Evolutionary conservation across 1,140 invertebrate genomes (phyloP).

Genomic region (Pemphigus obesinymphae): DNA sequence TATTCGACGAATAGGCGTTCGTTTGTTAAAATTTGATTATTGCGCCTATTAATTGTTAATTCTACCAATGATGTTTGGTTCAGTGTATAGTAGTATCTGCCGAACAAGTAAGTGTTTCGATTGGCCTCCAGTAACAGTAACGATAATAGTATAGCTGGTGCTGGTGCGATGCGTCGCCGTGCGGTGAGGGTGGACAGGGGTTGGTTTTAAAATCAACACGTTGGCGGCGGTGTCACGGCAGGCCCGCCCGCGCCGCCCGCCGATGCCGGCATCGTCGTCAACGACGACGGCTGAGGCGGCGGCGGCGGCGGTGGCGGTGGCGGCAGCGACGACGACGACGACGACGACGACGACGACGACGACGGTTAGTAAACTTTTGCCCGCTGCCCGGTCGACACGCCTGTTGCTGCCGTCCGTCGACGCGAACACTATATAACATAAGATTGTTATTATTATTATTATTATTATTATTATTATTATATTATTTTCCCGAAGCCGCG

Average conservation of each 20-base stretch:
- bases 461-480: too few relatives aligned
- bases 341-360: neutral
- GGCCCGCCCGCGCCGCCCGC: neutral
- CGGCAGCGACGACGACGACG: neutral
- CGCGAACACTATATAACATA: neutral
- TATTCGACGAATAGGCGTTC: too few relatives aligned
- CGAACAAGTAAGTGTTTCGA: neutral
- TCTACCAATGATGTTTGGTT: neutral
- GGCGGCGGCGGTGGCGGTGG: neutral
- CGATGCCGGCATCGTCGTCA: neutral
- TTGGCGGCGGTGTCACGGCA: constrained; percentile 22
- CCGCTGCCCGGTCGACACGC: neutral
- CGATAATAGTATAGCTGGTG: too few relatives aligned
- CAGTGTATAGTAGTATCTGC: neutral
- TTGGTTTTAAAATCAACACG: constrained; percentile 39
- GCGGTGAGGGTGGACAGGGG: neutral
- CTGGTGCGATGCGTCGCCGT: too few relatives aligned
- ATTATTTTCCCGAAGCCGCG: neutral
- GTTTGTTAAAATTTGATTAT: too few relatives aligned
- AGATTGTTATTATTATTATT: too few relatives aligned
- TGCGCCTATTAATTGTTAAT: neutral
- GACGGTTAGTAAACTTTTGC: constrained; percentile 31
- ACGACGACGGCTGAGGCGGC: neutral
- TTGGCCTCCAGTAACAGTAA: too few relatives aligned
- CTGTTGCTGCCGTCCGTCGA: neutral